Evolutionary conservation across 1,140 invertebrate genomes (phyloP), one percentile per base, ranked within the genome.

Genomic region (Aphelenchoides fujianensis): DNA sequence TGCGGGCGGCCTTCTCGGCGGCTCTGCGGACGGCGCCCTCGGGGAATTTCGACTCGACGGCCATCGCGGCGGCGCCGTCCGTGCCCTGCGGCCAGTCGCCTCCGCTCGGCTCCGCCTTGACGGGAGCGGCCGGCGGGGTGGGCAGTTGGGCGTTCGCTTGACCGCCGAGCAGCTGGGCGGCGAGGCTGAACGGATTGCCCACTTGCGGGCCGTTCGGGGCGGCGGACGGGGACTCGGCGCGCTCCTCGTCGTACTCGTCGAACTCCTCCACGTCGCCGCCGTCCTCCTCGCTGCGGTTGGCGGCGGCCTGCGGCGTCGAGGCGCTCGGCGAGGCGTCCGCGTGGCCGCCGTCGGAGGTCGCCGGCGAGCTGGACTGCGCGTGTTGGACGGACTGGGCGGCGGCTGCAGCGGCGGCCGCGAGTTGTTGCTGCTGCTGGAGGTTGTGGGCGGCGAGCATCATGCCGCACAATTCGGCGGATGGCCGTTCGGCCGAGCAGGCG

Each of bases 1-100:
- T 77, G 28, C 82, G 66, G 36, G 81, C 77, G 3, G 82, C 82
- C 59, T 83, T 83, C 32, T 83, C 82, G 2, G 82, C 82, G 5
- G 82, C 82, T 70, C 82, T 68, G 48, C 76, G 72, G 23, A 83
- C 81, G 9, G 82, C 82, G 23, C 82, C 82, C 41, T 83, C 79
- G 7, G 82, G 82, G 35, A 83, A 84, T 30, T 72, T 75, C 5
- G 68, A 57, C 62, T 84, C 81, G 27, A 78, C 68, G n/a, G 57
- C 37, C 23, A 16, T 53, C n/a, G 41, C 69, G 37, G 63, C 2
- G 35, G 23, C 3, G 34, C 69, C 62, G 57, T 35, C 53, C 34
- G 37, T 75, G 48, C 68, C 68, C 30, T 37, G 37, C 66, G 28
- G 19, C 73, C 71, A 61, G 71, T 71, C 69, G 16, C 63, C 63